These are phyloP conservation scores for Andrena bicolor DNA, from an alignment of 2,888 invertebrate genomes.

Conservation along the genomic window DNA sequence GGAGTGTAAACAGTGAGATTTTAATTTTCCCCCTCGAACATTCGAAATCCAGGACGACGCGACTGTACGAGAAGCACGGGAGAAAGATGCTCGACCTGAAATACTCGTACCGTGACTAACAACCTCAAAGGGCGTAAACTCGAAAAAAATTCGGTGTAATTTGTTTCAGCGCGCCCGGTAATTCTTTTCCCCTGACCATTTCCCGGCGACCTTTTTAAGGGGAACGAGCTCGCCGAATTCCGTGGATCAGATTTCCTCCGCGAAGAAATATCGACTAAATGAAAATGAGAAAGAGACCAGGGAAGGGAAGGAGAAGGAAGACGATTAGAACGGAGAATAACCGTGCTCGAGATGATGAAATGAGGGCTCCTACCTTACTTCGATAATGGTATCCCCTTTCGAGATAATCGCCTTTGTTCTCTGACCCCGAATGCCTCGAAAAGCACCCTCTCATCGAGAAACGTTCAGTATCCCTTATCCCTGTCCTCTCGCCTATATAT, in stretches of 20 bases:
- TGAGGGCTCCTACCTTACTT: constrained; percentile 40
- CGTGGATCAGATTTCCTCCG: background rate
- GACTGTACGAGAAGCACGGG: background rate
- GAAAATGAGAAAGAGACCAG: background rate
- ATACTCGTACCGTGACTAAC: constrained; percentile 13
- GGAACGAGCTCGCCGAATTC: background rate
- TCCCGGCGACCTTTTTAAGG: background rate
- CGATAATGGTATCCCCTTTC: constrained; percentile 51
- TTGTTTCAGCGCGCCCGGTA: constrained; percentile 7
- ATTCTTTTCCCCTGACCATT: background rate
- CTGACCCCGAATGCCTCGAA: constrained; percentile 19
- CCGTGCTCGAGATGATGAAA: constrained; percentile 45
- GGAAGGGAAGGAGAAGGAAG: background rate
- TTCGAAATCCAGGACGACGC: background rate
- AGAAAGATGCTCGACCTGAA: constrained; percentile 9
- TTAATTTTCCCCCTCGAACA: constrained; percentile 10
- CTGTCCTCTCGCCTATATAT: background rate
- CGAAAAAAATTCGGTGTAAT: constrained; percentile 25
- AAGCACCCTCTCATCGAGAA: constrained; percentile 13
- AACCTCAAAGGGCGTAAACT: constrained; percentile 17
- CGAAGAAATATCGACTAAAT: constrained; percentile 1
- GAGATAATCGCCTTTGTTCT: constrained; percentile 63
- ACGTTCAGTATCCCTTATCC: constrained; percentile 17
- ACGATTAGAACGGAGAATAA: constrained; percentile 33
- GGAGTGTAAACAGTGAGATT: background rate